These are phyloP conservation scores for Entomobrya proxima DNA, from an alignment of 2,888 invertebrate species.

Conservation along the genomic window DNA sequence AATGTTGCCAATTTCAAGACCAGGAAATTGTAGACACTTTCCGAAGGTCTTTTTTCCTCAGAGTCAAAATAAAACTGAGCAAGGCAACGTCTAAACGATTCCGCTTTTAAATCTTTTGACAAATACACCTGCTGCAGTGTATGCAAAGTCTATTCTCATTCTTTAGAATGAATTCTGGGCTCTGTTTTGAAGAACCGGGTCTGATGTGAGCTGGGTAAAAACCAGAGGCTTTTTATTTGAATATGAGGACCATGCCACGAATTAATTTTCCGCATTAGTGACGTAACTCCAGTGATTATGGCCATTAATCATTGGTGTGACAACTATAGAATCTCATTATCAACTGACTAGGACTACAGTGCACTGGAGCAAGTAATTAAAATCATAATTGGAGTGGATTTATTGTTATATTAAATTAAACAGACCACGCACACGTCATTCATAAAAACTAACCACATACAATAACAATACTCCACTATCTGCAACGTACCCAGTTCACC, in stretches of 20 bases:
- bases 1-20: no score
- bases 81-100: not conserved
- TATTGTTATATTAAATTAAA: no score
- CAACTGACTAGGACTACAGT: not conserved
- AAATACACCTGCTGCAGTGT: not conserved
- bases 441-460: no score
- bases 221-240: not conserved
- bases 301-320: no score
- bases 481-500: no score
- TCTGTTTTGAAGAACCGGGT: not conserved
- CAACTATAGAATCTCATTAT: not conserved
- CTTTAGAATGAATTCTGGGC: not conserved
- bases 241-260: not conserved
- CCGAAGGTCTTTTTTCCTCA: no score
- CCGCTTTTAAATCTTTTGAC: not conserved
- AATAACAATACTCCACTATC: no score
- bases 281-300: not conserved
- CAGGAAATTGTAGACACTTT: no score
- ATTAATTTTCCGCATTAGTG: not conserved
- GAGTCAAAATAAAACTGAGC: no score
- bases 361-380: no score
- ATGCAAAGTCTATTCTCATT: not conserved
- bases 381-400: no score
- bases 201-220: not conserved
- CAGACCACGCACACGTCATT: no score